Conservation (phyloP, 92 coral and sea anemone genomes). For the Epizoanthus ramosus region DNA sequence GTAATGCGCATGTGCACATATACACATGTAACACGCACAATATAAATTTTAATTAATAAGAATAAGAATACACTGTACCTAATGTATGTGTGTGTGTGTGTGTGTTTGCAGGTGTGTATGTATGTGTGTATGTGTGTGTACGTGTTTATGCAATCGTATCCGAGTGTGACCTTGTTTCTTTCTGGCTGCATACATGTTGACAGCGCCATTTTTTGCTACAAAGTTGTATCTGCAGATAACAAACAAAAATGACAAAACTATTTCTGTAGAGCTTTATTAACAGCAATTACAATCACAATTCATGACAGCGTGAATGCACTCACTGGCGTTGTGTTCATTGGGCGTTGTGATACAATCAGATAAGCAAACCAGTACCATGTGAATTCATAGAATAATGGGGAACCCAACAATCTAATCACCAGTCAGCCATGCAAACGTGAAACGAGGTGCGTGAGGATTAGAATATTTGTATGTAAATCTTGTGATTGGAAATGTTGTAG, state of each 20-base stretch:
- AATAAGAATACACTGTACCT: too few relatives aligned
- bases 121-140: too few relatives aligned
- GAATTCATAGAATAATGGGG: background rate
- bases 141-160: too few relatives aligned
- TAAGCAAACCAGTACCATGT: background rate
- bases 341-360: background rate
- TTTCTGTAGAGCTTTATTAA: constrained; percentile 12
- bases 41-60: too few relatives aligned
- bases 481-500: background rate
- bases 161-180: too few relatives aligned
- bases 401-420: background rate
- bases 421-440: background rate
- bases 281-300: constrained; percentile 6
- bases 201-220: too few relatives aligned
- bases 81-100: too few relatives aligned
- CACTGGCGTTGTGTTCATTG: background rate
- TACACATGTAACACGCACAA: too few relatives aligned
- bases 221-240: too few relatives aligned
- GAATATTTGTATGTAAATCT: background rate
- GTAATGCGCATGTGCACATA: too few relatives aligned
- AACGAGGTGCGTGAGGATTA: background rate
- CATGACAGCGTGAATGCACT: background rate
- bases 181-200: too few relatives aligned
- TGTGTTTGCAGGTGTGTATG: too few relatives aligned
- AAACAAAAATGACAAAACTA: background rate